These are phyloP conservation scores for Trochalopteron elliotii DNA, from an alignment of 2,113 vertebrate genomes.

Conservation along the genomic window DNA sequence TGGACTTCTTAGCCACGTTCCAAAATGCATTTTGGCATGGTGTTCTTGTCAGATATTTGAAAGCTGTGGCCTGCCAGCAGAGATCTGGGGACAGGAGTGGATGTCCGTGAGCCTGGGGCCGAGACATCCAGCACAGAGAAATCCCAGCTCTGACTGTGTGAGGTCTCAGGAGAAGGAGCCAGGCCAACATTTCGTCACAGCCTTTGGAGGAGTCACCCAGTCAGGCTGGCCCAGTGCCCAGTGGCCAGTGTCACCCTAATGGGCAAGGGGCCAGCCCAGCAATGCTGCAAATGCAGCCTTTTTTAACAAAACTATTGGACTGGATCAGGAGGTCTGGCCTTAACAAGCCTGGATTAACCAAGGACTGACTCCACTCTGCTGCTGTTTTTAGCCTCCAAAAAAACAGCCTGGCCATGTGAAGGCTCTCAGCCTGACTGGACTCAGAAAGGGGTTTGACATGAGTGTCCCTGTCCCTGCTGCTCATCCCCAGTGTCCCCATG, in stretches of 20 bases:
- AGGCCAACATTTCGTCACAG: neutral
- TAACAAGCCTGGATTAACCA: neutral
- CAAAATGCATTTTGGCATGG: neutral
- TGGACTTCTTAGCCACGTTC: neutral
- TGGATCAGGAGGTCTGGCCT: neutral
- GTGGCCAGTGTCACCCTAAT: slow-evolving; percentile 7
- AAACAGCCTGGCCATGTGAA: neutral
- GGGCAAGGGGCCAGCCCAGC: neutral
- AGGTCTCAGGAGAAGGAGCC: neutral
- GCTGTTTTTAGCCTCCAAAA: neutral
- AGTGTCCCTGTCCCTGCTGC: fast-evolving
- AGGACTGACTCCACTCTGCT: neutral
- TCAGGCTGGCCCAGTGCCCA: slow-evolving; percentile 3
- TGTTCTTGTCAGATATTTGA: neutral
- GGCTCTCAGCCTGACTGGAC: neutral
- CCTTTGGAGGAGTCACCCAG: neutral
- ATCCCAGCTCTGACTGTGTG: neutral
- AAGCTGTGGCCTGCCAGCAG: neutral
- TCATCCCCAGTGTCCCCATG: fast-evolving
- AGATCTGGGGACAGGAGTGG: neutral
- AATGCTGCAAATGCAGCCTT: neutral
- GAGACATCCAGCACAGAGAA: neutral
- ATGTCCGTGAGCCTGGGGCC: neutral
- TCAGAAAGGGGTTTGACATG: neutral
- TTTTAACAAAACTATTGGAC: slow-evolving; percentile 5